Conservation (phyloP, 2,113 vertebrate genomes). For the Scatophagus argus region DNA sequence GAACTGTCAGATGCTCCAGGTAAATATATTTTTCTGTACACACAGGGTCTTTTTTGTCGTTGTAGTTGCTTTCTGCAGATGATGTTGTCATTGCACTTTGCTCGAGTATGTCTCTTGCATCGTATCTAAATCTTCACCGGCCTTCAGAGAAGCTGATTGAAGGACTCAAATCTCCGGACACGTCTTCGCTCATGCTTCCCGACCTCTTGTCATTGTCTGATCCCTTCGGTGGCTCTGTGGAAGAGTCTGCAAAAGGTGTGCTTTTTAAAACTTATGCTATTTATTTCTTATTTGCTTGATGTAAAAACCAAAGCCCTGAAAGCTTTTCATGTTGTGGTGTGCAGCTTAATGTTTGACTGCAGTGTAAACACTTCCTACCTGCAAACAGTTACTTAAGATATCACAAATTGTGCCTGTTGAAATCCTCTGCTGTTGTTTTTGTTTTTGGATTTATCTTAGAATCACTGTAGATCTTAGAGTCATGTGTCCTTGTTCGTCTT, state of each 20-base stretch:
- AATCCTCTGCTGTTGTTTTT: too few species aligned
- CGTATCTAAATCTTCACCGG: background rate
- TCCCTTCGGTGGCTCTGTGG: constrained; percentile 93
- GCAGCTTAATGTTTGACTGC: too few species aligned
- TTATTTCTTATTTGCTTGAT: background rate
- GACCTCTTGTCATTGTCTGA: constrained; percentile 94
- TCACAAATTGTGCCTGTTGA: too few species aligned
- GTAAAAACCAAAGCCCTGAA: too few species aligned
- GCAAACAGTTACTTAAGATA: too few species aligned
- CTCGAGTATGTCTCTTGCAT: background rate
- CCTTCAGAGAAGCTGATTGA: constrained; percentile 96
- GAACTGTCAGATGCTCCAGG: constrained; percentile 90
- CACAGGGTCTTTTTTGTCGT: background rate
- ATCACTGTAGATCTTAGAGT: background rate
- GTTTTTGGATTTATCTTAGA: too few species aligned
- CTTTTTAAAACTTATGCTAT: background rate
- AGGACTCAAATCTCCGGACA: constrained; percentile 98
- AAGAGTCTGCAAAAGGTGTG: constrained; percentile 82
- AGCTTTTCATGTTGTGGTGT: too few species aligned
- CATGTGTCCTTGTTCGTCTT: background rate
- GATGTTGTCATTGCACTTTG: background rate
- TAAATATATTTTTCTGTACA: constrained; percentile 69
- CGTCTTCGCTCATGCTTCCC: constrained; percentile 93
- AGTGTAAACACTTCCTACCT: too few species aligned
- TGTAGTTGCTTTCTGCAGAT: background rate